Evolutionary conservation across 1,140 invertebrate genomes (phyloP), one percentile per base, ranked within the genome.

Genomic region (Physella acuta): DNA sequence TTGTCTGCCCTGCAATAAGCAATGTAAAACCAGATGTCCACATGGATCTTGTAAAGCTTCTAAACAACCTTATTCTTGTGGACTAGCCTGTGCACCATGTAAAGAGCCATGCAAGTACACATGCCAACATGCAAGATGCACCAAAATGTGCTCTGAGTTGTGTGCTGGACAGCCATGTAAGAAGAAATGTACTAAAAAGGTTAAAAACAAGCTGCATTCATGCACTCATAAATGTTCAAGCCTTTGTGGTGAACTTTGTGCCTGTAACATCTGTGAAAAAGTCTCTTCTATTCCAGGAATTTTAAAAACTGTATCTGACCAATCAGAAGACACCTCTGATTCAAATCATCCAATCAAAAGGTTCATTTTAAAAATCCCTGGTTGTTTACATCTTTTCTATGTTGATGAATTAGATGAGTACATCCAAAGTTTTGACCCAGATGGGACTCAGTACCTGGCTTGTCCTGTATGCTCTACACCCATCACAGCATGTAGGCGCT

Each of bases 141-240:
- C n/a, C 0, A 87, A 84, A 30, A 73, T 77, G 78, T 92, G 91
- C 82, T 73, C 76, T 37, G 84, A 89, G 71, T 81, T 85, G 31
- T 92, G 91, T 81, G 84, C 87, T 53, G 81, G 85, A 34, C 73
- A 75, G 3, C 85, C 88, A 51, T 88, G 91, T 68, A 64, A 77
- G 49, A 17, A 63, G 37, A 76, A 63, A 24, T 76, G 75, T 3
- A 69, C 26, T 17, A 64, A 91, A 77, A 81, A 86, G 49, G 86
- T 70, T 0, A 31, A 81, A 0, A 17, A 5, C 8, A 91, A 90
- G 82, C 83, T 85, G 31, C 91, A 92, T 80, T 76, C 26, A 30
- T 92, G 91, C 78, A 81, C 86, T 31, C 91, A 92, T 80, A 76
- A 28, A 30, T 92, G 91, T 78, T 81, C 86, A 49, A 87, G 73